Conservation (phyloP, 2,888 invertebrate genomes). For the Rhagium mordax region DNA sequence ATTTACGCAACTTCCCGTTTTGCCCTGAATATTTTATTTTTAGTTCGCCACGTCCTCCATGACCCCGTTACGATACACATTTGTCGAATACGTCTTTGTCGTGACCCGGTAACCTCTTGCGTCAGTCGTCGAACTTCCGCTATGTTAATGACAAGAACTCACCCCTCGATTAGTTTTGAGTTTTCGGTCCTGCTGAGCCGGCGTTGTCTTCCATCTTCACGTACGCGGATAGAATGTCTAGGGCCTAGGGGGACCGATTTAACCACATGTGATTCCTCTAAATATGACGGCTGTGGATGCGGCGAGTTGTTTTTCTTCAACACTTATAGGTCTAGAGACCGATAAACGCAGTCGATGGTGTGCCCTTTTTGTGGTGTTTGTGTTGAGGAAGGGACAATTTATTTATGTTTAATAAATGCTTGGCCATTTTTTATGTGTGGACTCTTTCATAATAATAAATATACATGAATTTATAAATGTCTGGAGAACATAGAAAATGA, state of each 20-base stretch:
- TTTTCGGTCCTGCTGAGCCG: background rate
- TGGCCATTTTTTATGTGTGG: no score
- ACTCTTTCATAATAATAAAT: no score
- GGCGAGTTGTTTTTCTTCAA: background rate
- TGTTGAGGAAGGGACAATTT: background rate
- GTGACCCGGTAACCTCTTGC: slow-evolving; percentile 58
- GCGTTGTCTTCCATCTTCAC: slow-evolving; percentile 1
- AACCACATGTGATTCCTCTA: slow-evolving; percentile 2
- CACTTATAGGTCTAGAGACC: background rate
- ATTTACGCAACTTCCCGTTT: background rate
- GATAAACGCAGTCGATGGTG: background rate
- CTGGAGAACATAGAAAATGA: no score
- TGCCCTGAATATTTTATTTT: background rate
- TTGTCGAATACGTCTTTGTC: slow-evolving; percentile 44
- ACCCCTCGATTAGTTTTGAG: slow-evolving; percentile 43
- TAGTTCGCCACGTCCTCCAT: background rate
- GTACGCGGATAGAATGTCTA: background rate
- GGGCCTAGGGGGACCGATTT: background rate
- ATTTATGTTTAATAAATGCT: background rate
- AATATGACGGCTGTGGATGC: background rate
- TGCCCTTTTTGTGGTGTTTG: background rate
- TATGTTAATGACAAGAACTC: slow-evolving; percentile 56
- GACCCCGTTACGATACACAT: slow-evolving; percentile 5
- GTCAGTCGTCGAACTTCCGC: slow-evolving; percentile 59
- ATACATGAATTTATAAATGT: no score